phyloP scores from a whole-genome alignment of 37 sponge, comb jelly and placozoan genomes.

The Haliclona indistincta region DNA sequence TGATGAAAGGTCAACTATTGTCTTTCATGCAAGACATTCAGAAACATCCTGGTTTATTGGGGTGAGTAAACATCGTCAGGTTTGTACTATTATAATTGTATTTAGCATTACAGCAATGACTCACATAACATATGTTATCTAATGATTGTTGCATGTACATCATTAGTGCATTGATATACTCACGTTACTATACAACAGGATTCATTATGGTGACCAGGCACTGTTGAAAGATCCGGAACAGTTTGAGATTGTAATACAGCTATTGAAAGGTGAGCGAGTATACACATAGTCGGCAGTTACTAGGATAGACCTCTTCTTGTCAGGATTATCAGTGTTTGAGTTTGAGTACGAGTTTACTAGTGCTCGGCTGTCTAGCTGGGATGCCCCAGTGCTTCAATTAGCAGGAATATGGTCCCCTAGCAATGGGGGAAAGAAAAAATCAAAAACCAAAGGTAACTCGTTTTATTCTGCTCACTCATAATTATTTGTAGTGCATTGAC shows the following conservation, averaged over 20 bases:
- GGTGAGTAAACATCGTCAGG: conserved; percentile 19
- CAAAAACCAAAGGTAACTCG: not conserved
- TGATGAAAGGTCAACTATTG: conserved; percentile 37
- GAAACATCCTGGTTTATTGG: conserved; percentile 52
- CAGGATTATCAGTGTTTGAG: conserved; percentile 27
- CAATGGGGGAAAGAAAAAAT: not conserved
- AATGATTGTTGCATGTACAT: too few species aligned
- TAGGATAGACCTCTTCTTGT: not conserved
- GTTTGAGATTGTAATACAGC: conserved; percentile 32
- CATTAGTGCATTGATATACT: too few species aligned
- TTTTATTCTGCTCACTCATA: not conserved
- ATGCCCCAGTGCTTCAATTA: conserved; percentile 20
- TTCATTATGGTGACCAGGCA: conserved; percentile 42
- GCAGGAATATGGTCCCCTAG: conserved; percentile 36
- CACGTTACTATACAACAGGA: too few species aligned
- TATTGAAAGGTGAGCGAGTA: not conserved
- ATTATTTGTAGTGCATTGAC: not conserved
- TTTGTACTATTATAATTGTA: not conserved
- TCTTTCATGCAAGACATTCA: conserved; percentile 53
- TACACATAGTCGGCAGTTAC: not conserved
- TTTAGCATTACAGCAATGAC: not conserved
- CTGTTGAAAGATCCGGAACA: conserved; percentile 38
- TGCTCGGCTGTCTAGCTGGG: conserved; percentile 36
- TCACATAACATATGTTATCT: not conserved
- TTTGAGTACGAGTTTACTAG: conserved; percentile 43